Base-by-base conservation (phyloP, 2,888 invertebrate genomes). In the Drosophila niveifrons region DNA sequence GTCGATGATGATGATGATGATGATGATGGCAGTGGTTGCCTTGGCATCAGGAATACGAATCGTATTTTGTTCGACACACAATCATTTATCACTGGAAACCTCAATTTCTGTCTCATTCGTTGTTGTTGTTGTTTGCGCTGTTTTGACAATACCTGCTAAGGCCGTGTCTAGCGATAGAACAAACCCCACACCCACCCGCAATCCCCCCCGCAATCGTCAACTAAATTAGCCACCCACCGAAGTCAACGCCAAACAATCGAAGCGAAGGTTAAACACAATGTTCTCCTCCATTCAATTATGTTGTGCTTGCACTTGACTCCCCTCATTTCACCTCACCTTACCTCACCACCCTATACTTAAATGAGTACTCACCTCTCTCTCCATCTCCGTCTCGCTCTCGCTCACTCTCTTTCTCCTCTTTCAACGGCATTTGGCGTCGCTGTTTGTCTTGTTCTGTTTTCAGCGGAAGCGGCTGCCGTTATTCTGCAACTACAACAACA, bases 211-310 rank as follows among this genome's bases (percentile, higher is more conserved):
- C n/a, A n/a, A 44, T 18, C 18, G 15, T 44, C 17, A 17, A 39
- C 48, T 11, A 43, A 46, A n/a, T 11, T 10, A n/a, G 4, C 28
- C 23, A n/a, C 52, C 28, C 28, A 43, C 56, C 17, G 1, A 34
- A 13, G 39, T 15, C 31, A 31, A 28, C 28, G 43, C 56, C 17
- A 47, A 10, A 58, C 55, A 55, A 11, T 29, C 51, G 34, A 46
- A 46, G 41, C 55, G 82, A 84, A 79, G 82, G 76, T 79, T 79
- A 63, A 53, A 44, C 39, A 59, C 52, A 53, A 53, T 65, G 78
- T 81, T 75, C 66, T 75, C 66, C 66, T 75, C 66, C 85, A 88
- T 79, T 82, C 86, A 82, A 82, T 82, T 82, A 85, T 85, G 80
- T 67, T 79, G 67, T 44, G 48, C 41, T 46, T 56, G 15, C 23